Evolutionary conservation across 2,888 invertebrate genomes (phyloP), one percentile per base, ranked within the genome.

Genomic region (Nephrotoma appendiculata): DNA sequence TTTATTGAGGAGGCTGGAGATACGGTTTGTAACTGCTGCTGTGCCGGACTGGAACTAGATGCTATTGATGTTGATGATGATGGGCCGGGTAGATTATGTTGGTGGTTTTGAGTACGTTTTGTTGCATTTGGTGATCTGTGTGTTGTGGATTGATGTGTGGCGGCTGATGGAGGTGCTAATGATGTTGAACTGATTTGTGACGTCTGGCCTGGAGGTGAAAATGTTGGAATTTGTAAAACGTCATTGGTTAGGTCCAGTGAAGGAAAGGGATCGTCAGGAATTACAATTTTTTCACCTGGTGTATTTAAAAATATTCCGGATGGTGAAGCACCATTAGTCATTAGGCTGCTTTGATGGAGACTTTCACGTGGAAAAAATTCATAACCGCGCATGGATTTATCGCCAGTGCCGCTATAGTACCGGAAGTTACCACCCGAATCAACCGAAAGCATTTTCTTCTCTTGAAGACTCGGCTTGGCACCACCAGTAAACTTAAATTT

Each of bases 401-500:
- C 96, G 0, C 96, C 96, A 0, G 96, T 96, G 0, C 97, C 96
- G 89, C 96, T 96, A 91, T 96, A 97, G 89, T 97, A 97, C 42
- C 96, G 92, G 88, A 97, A 97, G 89, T 97, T 97, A 0, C 97
- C 97, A 1, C 96, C 97, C 0, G 97, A 95, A 90, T 97, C 97
- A 0, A 98, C 97, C 0, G 97, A 97, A 0, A 98, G 93, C 95
- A 97, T 97, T 91, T 98, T 98, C 92, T 98, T 98, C 90, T 98
- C 97, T 90, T 98, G 97, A 86, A 98, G 90, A 87, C 95, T 95
- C 0, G 98, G 98, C 88, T 97, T 96, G 0, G 97, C 96, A 0
- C 98, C 98, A 0, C 97, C 97, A 0, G 97, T 97, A 90, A 98
- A 97, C 90, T 98, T 98, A 90, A 98, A 98, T 91, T 98, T 98